These are phyloP conservation scores for Chloroceryle aenea DNA, from an alignment of 2,113 vertebrate species.

Conservation along the genomic window DNA sequence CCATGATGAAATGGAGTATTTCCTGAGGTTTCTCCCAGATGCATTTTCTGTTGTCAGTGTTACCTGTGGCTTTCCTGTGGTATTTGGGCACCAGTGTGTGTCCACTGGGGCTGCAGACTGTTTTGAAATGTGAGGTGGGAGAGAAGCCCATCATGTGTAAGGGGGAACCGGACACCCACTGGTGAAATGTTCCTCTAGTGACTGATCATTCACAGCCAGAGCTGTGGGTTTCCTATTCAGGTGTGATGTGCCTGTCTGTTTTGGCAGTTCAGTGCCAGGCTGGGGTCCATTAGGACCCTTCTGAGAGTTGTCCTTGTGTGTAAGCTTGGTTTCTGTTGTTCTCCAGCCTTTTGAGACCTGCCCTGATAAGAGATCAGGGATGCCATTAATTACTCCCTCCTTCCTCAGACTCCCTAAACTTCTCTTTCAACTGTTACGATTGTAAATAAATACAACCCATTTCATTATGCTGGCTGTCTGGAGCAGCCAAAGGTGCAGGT, in stretches of 20 bases:
- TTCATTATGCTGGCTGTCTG: background rate
- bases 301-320: background rate
- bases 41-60: background rate
- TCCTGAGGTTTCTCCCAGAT: background rate
- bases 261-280: background rate
- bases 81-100: background rate
- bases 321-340: background rate
- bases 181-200: background rate
- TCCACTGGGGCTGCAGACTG: rapidly evolving
- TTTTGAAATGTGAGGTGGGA: background rate
- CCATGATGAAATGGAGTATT: background rate
- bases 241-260: background rate
- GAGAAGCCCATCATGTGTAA: rapidly evolving
- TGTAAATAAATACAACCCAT: background rate
- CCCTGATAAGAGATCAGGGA: background rate
- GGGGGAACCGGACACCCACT: background rate
- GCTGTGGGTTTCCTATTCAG: background rate
- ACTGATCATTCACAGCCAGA: too few species aligned
- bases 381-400: background rate
- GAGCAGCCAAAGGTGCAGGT: background rate
- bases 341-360: background rate
- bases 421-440: background rate
- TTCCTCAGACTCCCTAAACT: background rate
- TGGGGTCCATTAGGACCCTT: background rate
- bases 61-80: background rate